Percentiles rank a stretch among this genome's conserved stretches.
Conservation (phyloP, 2,888 invertebrate genomes). For the Beris chalybata region DNA sequence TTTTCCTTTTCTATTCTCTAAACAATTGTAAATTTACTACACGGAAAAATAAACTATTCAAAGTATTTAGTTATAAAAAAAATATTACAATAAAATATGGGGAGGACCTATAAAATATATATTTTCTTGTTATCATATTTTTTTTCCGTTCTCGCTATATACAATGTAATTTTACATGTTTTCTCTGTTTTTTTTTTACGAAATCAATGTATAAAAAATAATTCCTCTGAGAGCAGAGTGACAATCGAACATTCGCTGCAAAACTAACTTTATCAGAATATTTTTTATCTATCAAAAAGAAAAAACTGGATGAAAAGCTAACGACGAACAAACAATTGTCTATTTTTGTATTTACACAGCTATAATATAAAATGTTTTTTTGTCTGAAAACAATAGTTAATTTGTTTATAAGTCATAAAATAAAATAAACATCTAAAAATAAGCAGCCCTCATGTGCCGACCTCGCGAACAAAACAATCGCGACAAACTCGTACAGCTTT, state of each 20-base stretch:
- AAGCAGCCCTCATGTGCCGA: slow-evolving; percentile 33
- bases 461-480: slow-evolving; percentile 49
- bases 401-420: slow-evolving; percentile 22
- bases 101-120: neutral
- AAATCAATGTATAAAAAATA: no score
- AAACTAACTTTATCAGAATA: neutral
- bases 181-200: no score
- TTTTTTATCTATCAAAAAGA: neutral
- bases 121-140: neutral
- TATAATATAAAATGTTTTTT: slow-evolving; percentile 30
- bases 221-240: no score
- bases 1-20: slow-evolving; percentile 1
- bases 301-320: neutral
- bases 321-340: slow-evolving; percentile 25
- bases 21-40: slow-evolving; percentile 7
- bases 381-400: slow-evolving; percentile 19
- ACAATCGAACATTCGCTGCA: no score
- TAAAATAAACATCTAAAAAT: slow-evolving; percentile 7
- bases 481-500: slow-evolving; percentile 91
- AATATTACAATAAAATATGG: slow-evolving; percentile 10
- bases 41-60: neutral
- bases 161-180: no score
- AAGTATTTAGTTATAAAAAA: slow-evolving; percentile 3
- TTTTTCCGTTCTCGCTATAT: neutral
- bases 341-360: slow-evolving; percentile 29